Evolutionary conservation across 2,888 invertebrate genomes (phyloP).

Genomic region (Andrena flavipes): DNA sequence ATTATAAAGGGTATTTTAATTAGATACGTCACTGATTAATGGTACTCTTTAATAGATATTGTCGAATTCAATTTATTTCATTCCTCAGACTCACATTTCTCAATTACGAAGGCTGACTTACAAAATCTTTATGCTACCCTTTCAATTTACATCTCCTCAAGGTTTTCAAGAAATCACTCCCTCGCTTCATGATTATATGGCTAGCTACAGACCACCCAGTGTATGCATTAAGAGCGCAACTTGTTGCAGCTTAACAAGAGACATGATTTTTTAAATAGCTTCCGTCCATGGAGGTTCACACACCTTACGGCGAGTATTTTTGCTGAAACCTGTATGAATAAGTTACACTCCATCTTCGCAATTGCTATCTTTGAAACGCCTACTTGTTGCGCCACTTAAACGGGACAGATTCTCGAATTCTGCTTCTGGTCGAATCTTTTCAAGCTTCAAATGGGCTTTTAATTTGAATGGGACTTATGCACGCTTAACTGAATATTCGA

Average conservation of each 20-base stretch:
- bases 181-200: not conserved
- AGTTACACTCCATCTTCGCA: constrained; percentile 17
- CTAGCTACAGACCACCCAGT: not conserved
- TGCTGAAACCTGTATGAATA: not conserved
- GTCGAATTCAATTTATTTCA: not conserved
- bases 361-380: constrained; percentile 37
- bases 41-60: too few relatives aligned
- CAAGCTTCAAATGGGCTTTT: too few relatives aligned
- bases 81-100: not conserved
- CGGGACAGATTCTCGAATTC: not conserved
- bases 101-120: too few relatives aligned
- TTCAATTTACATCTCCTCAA: too few relatives aligned
- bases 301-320: not conserved
- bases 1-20: too few relatives aligned
- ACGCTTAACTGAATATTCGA: too few relatives aligned
- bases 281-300: not conserved
- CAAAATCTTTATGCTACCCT: too few relatives aligned
- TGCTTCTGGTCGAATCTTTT: not conserved
- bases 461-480: too few relatives aligned
- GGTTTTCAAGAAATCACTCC: not conserved
- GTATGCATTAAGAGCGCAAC: constrained; percentile 1
- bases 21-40: too few relatives aligned
- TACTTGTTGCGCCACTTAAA: constrained; percentile 55
- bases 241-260: constrained; percentile 1
- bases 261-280: not conserved